Evolutionary conservation across 2,113 vertebrate species (phyloP), one percentile per base, ranked within the genome.

Genomic region (Crotalus helleri): DNA sequence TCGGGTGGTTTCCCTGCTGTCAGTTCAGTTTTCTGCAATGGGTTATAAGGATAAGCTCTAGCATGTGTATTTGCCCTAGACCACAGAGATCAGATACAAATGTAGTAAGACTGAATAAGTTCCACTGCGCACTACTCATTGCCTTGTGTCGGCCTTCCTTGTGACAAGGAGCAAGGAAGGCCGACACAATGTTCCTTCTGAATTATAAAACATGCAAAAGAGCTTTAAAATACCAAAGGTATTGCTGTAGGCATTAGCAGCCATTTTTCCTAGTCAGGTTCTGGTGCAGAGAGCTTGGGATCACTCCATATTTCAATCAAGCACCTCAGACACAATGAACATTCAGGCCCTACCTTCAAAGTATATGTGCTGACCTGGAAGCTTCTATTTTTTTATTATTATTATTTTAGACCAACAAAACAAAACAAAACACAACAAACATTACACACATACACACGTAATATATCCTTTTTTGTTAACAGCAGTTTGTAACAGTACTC

Each of bases 31-130:
- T 93, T 95, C 94, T 87, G 51, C 55, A 92, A 85, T 96, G 4
- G 15, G 6, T 51, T 61, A 8, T 44, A 94, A 58, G 93, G 91
- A 13, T 44, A 94, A 96, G 91, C 87, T 39, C 24, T 21, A 93
- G 39, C 33, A 91, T 92, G 46, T 85, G 5, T 87, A 1, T 85
- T 91, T 74, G 59, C 39, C 53, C 23, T 69, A 51, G 90, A 64
- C 87, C 90, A 89, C 21, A 88, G 86, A 96, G 26, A 95, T 57
- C 93, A 93, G 74, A 90, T 44, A 86, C 39, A 91, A 87, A 39
- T 69, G 26, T 26, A 93, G 17, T 5, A 55, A 91, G 23, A 53
- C 92, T 93, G 93, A 55, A 59, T 93, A 61, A 93, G 0, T 1
- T 12, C 92, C 92, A 10, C 24, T 26, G 69, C 59, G 5, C 53